Conservation (phyloP, 2,113 vertebrate genomes). For the Sceloporus tristichus region DNA sequence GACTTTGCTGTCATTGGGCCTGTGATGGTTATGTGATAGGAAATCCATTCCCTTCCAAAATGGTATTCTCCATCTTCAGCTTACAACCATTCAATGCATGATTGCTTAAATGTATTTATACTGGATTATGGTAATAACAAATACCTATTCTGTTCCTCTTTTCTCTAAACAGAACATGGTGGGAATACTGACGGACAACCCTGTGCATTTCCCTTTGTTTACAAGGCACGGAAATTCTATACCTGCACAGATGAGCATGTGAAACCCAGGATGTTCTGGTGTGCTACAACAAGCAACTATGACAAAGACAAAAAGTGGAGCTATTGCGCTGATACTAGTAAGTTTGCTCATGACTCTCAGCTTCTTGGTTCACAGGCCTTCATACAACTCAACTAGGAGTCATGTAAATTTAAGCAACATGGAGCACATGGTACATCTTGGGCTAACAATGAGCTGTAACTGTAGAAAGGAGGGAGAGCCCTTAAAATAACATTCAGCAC, state of each 20-base stretch:
- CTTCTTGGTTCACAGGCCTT: background rate
- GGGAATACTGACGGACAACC: conserved; percentile 13
- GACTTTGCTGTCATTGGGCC: too few relatives aligned
- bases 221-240: background rate
- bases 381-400: background rate
- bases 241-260: conserved; percentile 11
- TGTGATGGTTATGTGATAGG: too few relatives aligned
- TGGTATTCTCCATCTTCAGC: too few relatives aligned
- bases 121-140: background rate
- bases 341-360: background rate
- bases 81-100: too few relatives aligned
- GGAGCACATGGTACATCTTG: background rate
- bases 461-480: background rate
- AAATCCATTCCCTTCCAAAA: too few relatives aligned
- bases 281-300: conserved; percentile 11
- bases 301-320: background rate
- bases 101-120: too few relatives aligned
- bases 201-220: conserved; percentile 21
- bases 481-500: too few relatives aligned
- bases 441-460: background rate
- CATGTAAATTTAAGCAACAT: background rate
- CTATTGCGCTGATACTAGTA: conserved; percentile 26
- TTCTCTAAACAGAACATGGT: background rate
- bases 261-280: conserved; percentile 17
- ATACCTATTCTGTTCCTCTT: background rate